phyloP scores from a whole-genome alignment of 2,888 invertebrate species.

The Polydrusus tereticollis region DNA sequence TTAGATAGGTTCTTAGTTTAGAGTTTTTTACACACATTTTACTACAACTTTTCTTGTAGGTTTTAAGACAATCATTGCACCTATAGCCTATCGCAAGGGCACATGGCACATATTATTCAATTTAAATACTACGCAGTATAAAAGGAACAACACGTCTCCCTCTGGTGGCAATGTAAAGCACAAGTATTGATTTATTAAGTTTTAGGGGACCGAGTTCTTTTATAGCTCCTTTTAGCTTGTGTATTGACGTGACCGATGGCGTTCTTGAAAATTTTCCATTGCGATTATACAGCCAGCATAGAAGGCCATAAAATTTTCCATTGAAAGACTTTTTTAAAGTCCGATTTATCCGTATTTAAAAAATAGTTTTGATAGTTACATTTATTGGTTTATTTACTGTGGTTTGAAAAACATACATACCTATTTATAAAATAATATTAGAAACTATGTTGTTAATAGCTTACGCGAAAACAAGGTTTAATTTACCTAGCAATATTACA shows the following conservation, averaged over 20 bases:
- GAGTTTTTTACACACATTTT: no score
- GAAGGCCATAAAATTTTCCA: not conserved
- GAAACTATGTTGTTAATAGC: no score
- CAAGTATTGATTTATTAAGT: slow-evolving; percentile 24
- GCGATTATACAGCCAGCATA: not conserved
- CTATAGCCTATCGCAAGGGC: no score
- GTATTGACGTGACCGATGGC: slow-evolving; percentile 23
- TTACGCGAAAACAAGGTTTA: no score
- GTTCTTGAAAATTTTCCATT: slow-evolving; percentile 21
- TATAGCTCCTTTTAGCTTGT: slow-evolving; percentile 6
- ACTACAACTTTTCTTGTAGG: no score
- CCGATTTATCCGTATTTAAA: not conserved
- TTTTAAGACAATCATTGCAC: no score
- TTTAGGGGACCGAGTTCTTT: slow-evolving; percentile 17
- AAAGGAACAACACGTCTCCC: slow-evolving; percentile 18
- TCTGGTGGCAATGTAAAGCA: slow-evolving; percentile 16
- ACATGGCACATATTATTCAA: not conserved
- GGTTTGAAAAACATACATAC: no score
- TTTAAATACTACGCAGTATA: slow-evolving; percentile 1
- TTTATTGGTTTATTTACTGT: no score
- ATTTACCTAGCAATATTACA: no score
- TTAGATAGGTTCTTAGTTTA: no score
- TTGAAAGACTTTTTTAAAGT: not conserved
- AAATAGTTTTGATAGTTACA: no score
- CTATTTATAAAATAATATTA: no score